Base-by-base conservation (phyloP, 2,888 invertebrate species). In the Prosopocoilus inquinatus region DNA sequence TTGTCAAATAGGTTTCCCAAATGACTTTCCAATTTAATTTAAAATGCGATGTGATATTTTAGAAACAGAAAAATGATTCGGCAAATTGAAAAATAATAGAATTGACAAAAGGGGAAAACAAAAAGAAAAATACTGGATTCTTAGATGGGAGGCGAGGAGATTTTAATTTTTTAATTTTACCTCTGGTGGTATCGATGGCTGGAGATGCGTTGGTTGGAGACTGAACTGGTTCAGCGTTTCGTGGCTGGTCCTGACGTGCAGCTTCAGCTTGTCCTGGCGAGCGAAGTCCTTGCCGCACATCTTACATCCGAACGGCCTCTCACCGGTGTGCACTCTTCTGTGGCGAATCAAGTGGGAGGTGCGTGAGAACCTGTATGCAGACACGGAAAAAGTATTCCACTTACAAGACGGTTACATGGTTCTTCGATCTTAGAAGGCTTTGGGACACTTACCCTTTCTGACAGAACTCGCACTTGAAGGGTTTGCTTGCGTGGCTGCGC, bases 221-320 rank as follows among this genome's bases (percentile, higher is more conserved):
- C 7, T 41, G n/a, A 15, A 13, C 9, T 41, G 15, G 41, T 9
- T 11, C 3, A 41, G 13, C 12, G 41, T 36, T n/a, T 53, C 52
- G n/a, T 57, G 57, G 16, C 52, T 53, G 63, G 83, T 83, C 70
- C 82, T 79, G 59, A 84, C 80, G 73, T 88, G 88, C 64, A 87
- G 84, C 59, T 88, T 84, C 65, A 88, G 78, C 69, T 88, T 88
- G 74, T 88, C 88, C 64, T 86, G 87, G 55, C 88, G 79, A 15
- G 88, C 87, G 77, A 88, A 88, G 63, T 85, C 84, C 52, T 87
- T 84, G 0, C 86, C 86, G 75, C 88, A 88, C 60, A 84, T 82
- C 64, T 81, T 82, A 74, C 88, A 88, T 50, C 82, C 82, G 75
- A 84, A 88, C 2, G 88, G 88, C 8, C 87, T 77, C 75, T 88